Percentiles rank a stretch among this genome's conserved stretches.
phyloP scores from a whole-genome alignment of 1,140 invertebrate genomes.

The Bombus soroeensis region DNA sequence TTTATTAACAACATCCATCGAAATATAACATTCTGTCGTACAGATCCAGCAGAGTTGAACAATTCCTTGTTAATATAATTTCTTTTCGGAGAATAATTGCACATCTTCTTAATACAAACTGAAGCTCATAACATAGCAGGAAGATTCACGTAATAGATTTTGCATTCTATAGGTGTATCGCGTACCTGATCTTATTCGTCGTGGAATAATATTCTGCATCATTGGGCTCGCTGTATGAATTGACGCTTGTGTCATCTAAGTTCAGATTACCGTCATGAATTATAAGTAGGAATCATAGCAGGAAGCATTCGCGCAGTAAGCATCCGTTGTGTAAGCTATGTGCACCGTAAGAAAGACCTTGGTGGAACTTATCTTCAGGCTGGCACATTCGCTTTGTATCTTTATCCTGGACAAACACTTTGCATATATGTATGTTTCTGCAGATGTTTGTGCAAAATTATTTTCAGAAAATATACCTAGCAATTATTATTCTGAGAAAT shows the following conservation, averaged over 20 bases:
- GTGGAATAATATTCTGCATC: conserved; percentile 1
- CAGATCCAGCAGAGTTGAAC: too few species aligned
- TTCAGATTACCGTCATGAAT: conserved; percentile 40
- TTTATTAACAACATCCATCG: too few species aligned
- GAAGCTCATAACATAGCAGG: not conserved
- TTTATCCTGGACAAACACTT: not conserved
- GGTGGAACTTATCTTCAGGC: conserved; percentile 45
- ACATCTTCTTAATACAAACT: too few species aligned
- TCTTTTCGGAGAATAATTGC: too few species aligned
- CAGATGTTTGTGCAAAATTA: not conserved
- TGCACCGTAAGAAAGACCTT: conserved; percentile 38
- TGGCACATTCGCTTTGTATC: conserved; percentile 22
- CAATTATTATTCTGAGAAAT: not conserved
- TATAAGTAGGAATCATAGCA: conserved; percentile 24
- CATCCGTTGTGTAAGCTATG: conserved; percentile 26
- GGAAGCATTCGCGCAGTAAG: conserved; percentile 29
- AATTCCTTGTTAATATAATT: too few species aligned
- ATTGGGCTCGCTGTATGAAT: not conserved
- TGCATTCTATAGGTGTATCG: not conserved
- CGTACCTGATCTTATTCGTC: not conserved
- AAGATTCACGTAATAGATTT: not conserved
- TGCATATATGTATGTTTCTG: not conserved
- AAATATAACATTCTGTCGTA: too few species aligned
- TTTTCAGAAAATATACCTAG: not conserved
- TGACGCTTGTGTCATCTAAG: conserved; percentile 19